A percentile compares a stretch with the other conserved stretches of the same genome.
These are phyloP conservation scores for Gymnothorax javanicus DNA, from an alignment of 2,797 vertebrate genomes.

Conservation along the genomic window DNA sequence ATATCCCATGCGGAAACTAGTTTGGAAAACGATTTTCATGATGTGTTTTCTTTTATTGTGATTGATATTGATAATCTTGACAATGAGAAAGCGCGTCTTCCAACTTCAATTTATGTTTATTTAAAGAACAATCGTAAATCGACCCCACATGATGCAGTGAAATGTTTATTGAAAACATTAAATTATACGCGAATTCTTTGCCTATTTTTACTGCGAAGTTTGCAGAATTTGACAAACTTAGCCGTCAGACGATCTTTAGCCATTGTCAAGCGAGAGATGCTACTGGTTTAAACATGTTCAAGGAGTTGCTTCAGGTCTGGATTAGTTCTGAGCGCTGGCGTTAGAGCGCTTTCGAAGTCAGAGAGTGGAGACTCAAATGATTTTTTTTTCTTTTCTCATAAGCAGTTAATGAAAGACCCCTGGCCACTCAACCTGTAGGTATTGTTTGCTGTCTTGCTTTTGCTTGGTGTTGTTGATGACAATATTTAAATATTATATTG, in stretches of 20 bases:
- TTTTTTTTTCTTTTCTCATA: not conserved
- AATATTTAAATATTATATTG: not conserved
- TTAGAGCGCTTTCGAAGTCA: slow-evolving; percentile 28
- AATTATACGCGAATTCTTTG: not conserved
- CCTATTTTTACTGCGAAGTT: not conserved
- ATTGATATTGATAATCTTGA: not conserved
- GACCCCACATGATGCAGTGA: not conserved
- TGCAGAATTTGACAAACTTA: not conserved
- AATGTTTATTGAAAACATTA: slow-evolving; percentile 17
- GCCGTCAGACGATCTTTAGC: slow-evolving; percentile 3
- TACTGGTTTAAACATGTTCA: slow-evolving; percentile 51
- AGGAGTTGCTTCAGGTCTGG: slow-evolving; percentile 38
- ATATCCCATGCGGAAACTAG: not conserved
- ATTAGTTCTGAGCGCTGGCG: slow-evolving; percentile 33
- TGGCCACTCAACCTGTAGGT: not conserved
- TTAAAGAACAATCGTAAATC: not conserved
- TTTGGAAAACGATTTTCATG: not conserved
- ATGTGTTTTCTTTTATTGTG: not conserved
- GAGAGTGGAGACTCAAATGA: not conserved
- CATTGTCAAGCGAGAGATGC: slow-evolving; percentile 37
- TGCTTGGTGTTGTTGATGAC: not conserved
- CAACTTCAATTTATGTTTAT: not conserved
- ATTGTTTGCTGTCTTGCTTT: not conserved
- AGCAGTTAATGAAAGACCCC: not conserved
- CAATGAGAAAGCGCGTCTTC: not conserved